Evolutionary conservation across 1,140 invertebrate genomes (phyloP), one percentile per base, ranked within the genome.

Genomic region (Drosophila pandora): DNA sequence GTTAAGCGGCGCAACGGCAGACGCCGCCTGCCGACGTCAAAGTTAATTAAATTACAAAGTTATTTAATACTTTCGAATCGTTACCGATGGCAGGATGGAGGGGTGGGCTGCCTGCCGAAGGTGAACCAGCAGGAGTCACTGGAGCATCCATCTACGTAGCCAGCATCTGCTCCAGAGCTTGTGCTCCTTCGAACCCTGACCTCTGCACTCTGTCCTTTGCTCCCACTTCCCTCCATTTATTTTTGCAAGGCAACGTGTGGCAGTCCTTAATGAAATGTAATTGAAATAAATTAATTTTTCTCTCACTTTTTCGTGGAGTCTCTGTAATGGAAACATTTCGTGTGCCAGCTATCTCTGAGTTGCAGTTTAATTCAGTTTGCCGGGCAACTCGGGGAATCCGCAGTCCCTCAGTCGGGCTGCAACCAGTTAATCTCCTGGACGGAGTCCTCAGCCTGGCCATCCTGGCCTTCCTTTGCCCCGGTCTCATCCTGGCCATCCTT

Each of bases 1-100:
- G 84, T 88, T 88, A 88, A 88, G 84, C 83, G 79, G 62, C 65
- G 64, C 69, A 55, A 69, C 39, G 67, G 67, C 49, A 67, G 57
- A 50, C 61, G 79, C 54, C 65, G 76, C 30, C 72, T 69, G 76
- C 30, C 72, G 71, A 76, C 83, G 79, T 88, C 83, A 88, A 88
- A 88, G 84, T 88, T 87, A 88, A 88, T 88, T 88, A 88, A 88
- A 88, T 88, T 88, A 88, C 83, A 88, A 87, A 87, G 83, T 88
- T 88, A 88, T 88, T 88, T 88, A 88, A 88, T 88, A 88, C 83
- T 83, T 79, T 88, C 68, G 76, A 79, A 87, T 77, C 68, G 76
- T 68, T 76, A 59, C 71, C 67, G 80, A 73, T 72, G 54, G 54
- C 7, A 28, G 25, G 25, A 28, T 28, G 25, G 25, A 28, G 25